These are phyloP conservation scores for Ormyrus thymus DNA, from an alignment of 2,888 invertebrate genomes.

Conservation along the genomic window DNA sequence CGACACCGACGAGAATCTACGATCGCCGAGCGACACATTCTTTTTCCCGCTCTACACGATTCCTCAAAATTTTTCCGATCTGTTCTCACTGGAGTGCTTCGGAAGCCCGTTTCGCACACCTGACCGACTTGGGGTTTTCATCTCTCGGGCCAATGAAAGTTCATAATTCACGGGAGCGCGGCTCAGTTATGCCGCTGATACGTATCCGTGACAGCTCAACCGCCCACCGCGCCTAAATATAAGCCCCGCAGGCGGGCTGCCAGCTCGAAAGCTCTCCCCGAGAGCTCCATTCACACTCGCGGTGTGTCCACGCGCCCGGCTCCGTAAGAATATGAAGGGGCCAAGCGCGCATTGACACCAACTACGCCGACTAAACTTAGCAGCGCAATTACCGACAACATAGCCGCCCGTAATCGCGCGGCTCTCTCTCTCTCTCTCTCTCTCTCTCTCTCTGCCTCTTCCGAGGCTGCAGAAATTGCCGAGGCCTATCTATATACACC, in stretches of 20 bases:
- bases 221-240: slow-evolving; percentile 75
- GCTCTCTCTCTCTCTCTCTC: background rate
- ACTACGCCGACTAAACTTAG: slow-evolving; percentile 74
- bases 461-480: too few species aligned
- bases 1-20: too few species aligned
- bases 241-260: slow-evolving; percentile 73
- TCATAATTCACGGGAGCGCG: slow-evolving; percentile 73
- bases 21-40: too few species aligned
- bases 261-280: slow-evolving; percentile 61
- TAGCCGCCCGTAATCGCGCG: slow-evolving; percentile 60
- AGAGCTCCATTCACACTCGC: slow-evolving; percentile 57
- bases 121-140: too few species aligned
- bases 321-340: too few species aligned
- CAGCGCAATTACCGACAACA: slow-evolving; percentile 73
- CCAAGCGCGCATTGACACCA: slow-evolving; percentile 74
- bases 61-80: too few species aligned
- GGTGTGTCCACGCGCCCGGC: slow-evolving; percentile 34
- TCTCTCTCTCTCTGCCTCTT: background rate
- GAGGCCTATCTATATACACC: too few species aligned
- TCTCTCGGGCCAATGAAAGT: slow-evolving; percentile 64
- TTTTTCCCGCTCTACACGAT: too few species aligned
- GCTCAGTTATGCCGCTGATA: slow-evolving; percentile 75
- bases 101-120: too few species aligned
- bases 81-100: too few species aligned
- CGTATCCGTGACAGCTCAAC: slow-evolving; percentile 75